These are phyloP conservation scores for Rhopalosiphum padi DNA, from an alignment of 1,140 invertebrate species.

Conservation along the genomic window DNA sequence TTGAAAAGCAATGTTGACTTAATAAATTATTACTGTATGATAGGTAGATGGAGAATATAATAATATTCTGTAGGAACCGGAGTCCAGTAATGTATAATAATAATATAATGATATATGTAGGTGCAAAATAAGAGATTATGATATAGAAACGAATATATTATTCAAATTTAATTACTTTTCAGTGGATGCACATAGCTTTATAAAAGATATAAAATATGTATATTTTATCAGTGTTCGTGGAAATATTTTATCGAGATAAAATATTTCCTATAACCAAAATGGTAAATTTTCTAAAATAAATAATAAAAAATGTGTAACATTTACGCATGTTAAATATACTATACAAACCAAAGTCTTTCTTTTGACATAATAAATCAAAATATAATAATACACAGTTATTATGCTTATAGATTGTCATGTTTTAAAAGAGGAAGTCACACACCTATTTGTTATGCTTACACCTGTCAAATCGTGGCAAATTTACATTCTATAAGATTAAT, in stretches of 20 bases:
- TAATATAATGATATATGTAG: background rate
- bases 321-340: background rate
- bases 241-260: background rate
- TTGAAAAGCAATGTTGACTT: too few species aligned
- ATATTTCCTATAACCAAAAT: background rate
- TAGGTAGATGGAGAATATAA: background rate
- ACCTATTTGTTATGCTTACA: slow-evolving; percentile 2
- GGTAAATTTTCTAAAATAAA: background rate
- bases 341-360: background rate
- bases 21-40: background rate
- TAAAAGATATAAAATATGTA: background rate
- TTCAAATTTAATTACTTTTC: background rate
- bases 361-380: background rate
- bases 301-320: background rate
- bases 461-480: background rate
- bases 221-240: background rate
- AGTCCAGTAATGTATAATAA: background rate
- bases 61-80: background rate
- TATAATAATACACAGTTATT: background rate
- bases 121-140: background rate
- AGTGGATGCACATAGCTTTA: background rate
- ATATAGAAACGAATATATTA: background rate
- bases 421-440: background rate
- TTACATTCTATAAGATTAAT: background rate
- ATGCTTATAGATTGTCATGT: background rate